Evolutionary conservation across 2,113 vertebrate species (phyloP).

Genomic region (Perccottus glenii): DNA sequence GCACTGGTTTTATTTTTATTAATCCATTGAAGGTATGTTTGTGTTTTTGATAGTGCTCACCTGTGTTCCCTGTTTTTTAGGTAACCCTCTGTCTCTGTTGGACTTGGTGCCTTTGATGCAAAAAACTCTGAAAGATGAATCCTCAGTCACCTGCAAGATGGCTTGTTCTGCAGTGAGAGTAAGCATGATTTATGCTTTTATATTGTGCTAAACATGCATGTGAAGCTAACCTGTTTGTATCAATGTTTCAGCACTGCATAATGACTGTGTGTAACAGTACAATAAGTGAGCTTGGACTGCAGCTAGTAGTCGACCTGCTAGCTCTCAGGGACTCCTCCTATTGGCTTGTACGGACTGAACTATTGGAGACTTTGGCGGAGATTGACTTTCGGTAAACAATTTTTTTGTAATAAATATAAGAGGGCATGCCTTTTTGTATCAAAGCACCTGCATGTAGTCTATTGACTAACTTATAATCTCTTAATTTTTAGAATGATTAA

Average conservation of each 20-base stretch:
- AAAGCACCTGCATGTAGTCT: neutral
- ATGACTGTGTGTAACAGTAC: slow-evolving; percentile 89
- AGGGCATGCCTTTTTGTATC: neutral
- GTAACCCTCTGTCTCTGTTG: slow-evolving; percentile 85
- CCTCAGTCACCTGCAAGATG: slow-evolving; percentile 95
- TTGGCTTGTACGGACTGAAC: slow-evolving; percentile 95
- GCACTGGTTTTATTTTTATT: neutral
- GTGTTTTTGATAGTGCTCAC: neutral
- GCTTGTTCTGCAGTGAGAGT: slow-evolving; percentile 94
- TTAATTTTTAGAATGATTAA: slow-evolving; percentile 81
- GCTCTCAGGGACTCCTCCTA: slow-evolving; percentile 89
- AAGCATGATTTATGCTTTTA: slow-evolving; percentile 34
- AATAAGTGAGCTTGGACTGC: slow-evolving; percentile 90
- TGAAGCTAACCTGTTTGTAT: slow-evolving; percentile 25
- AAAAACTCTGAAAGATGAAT: slow-evolving; percentile 89
- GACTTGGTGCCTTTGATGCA: slow-evolving; percentile 90
- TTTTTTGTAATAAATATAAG: neutral
- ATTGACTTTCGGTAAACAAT: slow-evolving; percentile 89
- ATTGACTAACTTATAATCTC: neutral
- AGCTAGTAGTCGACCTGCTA: slow-evolving; percentile 87
- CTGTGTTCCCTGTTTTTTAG: slow-evolving; percentile 62
- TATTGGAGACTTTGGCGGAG: slow-evolving; percentile 93
- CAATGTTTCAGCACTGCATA: slow-evolving; percentile 89
- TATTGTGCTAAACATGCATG: neutral
- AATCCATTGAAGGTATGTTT: neutral